phyloP scores from a whole-genome alignment of 2,888 invertebrate genomes.

The Melolontha melolontha region DNA sequence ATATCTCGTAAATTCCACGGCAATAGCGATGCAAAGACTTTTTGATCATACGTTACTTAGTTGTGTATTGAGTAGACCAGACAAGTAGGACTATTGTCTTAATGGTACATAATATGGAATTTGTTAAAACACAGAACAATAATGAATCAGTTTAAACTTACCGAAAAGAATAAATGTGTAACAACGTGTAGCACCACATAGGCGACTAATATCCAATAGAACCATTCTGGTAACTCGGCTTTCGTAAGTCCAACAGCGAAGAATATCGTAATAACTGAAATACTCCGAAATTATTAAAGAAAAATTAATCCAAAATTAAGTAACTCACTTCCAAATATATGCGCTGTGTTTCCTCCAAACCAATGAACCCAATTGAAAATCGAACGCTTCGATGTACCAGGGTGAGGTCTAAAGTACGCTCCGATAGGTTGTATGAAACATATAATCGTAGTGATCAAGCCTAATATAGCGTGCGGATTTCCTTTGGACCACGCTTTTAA shows the following conservation, averaged over 20 bases:
- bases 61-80: no score
- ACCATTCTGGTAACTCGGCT: slow-evolving; percentile 88
- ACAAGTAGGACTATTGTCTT: no score
- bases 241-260: slow-evolving; percentile 88
- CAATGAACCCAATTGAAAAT: slow-evolving; percentile 95
- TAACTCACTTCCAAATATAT: slow-evolving; percentile 86
- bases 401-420: slow-evolving; percentile 87
- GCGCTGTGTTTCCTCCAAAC: slow-evolving; percentile 88
- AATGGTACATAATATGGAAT: no score
- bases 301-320: neutral
- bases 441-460: slow-evolving; percentile 80
- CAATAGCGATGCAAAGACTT: no score
- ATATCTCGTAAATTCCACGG: no score
- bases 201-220: slow-evolving; percentile 88
- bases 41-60: no score
- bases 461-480: slow-evolving; percentile 88
- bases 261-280: slow-evolving; percentile 92
- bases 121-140: no score
- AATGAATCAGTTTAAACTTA: slow-evolving; percentile 66
- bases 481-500: slow-evolving; percentile 80
- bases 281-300: neutral
- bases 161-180: slow-evolving; percentile 87
- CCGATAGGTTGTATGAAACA: slow-evolving; percentile 90
- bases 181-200: slow-evolving; percentile 91
- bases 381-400: slow-evolving; percentile 81